Conservation (phyloP, 2,797 vertebrate genomes). For the Microcaecilia unicolor region DNA sequence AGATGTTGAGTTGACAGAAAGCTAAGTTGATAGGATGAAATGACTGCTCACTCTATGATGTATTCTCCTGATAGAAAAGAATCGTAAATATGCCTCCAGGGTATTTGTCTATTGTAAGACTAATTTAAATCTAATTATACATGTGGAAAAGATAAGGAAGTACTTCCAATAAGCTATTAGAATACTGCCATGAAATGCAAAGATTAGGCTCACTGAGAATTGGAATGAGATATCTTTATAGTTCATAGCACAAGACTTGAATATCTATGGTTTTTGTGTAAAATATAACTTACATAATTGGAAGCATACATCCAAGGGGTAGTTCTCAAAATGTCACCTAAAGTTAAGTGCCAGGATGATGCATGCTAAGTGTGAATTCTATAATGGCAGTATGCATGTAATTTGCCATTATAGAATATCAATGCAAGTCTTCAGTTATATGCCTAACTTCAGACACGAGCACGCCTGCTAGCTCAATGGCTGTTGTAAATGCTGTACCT, state of each 20-base stretch:
- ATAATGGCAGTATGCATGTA: too few relatives aligned
- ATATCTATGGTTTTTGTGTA: not conserved
- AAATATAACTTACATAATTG: too few relatives aligned
- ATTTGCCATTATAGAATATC: too few relatives aligned
- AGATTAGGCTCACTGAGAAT: not conserved
- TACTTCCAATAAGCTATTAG: conserved; percentile 8
- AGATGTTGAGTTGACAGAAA: not conserved
- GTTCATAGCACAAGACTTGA: not conserved
- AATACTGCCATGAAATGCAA: not conserved
- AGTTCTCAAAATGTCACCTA: too few relatives aligned
- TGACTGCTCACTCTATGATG: not conserved
- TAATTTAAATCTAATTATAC: conserved; percentile 33
- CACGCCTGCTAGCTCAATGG: too few relatives aligned
- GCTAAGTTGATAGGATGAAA: not conserved
- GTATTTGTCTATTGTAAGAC: conserved; percentile 23
- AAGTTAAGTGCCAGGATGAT: too few relatives aligned
- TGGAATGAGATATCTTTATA: not conserved
- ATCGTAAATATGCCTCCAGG: conserved; percentile 25
- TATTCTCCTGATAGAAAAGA: conserved; percentile 27
- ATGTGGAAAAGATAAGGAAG: not conserved
- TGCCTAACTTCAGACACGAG: too few relatives aligned
- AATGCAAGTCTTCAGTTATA: too few relatives aligned
- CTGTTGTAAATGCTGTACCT: too few relatives aligned
- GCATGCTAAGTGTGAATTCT: too few relatives aligned
- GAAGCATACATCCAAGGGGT: too few relatives aligned